Evolutionary conservation across 2,888 invertebrate genomes (phyloP), one percentile per base, ranked within the genome.

Genomic region (Eurytoma californica): DNA sequence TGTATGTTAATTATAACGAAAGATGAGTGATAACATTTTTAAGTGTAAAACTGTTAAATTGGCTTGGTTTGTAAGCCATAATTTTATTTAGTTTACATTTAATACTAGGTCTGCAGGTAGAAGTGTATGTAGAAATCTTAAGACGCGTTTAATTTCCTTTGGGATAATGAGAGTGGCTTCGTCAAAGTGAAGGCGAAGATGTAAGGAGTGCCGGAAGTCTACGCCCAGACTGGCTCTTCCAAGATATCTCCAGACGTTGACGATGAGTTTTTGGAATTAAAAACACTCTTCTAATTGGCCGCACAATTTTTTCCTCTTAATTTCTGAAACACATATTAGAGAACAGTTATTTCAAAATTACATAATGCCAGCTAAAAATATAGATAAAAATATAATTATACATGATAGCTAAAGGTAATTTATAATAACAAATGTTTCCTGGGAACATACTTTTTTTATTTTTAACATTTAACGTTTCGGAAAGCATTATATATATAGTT

Each of bases 81-180:
- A 67, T 75, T 67, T 75, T 67, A 16, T 75, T 74, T 67, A 67
- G 39, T 58, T 28, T 58, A 58, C 20, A 9, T 28, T 39, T 69
- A 69, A 63, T 16, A 47, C 14, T 53, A 18, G 5, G 47, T 14
- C 16, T 0, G 57, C 60, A 60, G 51, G 51, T 51, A 51, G 66
- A 16, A 14, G 14, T 60, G 61, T 18, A 66, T 20, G 73, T 68
- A 68, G 61, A 78, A 68, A 67, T 75, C 61, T 30, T 76, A n/a
- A 70, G 87, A 87, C 88, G 87, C 86, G 87, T 89, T 88, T 88
- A 88, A 89, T 89, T 89, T 89, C 87, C 88, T 87, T 77, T n/a
- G 83, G 85, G 86, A 87, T 88, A 87, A 88, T 88, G 88, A 86
- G 85, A 88, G 87, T 87, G 86, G 87, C 69, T 85, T 83, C 82